Base-by-base conservation (phyloP, 92 coral and sea anemone species). In the Plumapathes pennacea region DNA sequence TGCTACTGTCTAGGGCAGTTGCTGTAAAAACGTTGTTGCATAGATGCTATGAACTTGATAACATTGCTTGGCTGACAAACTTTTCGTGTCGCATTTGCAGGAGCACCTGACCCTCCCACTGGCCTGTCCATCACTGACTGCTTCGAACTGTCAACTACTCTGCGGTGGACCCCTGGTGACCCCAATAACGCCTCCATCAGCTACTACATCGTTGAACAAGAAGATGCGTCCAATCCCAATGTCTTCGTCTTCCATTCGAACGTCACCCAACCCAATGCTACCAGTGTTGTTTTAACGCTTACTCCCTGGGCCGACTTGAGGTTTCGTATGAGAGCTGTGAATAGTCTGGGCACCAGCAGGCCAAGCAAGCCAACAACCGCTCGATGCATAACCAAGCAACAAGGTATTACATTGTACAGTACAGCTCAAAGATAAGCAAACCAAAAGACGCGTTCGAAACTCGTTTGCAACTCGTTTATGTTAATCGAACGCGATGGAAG, bases 271-370 rank as follows among this genome's bases (percentile, higher is more conserved):
- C 72, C 78, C 7, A 46, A 46, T 26, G 33, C 19, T 0, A 77
- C 79, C 12, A 52, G 76, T 9, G 28, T 54, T 18, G 20, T 46
- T 6, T 38, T 73, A 29, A 14, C 32, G 0, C 74, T 90, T 8
- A 74, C 96, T n/a, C 69, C 81, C 2, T 83, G 82, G 78, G 68
- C 95, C 10, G 21, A 34, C 37, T 65, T 87, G 45, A 82, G 85
- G 12, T 90, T 90, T 61, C 83, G 96, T 11, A 69, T 90, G 54
- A 67, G 86, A 30, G 83, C 97, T 4, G 78, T 79, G 7, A 90
- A 75, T 50, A 47, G 48, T 21, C 36, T 83, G 40, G 96, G 91
- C 32, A 75, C 59, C 25, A 83, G 97, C 46, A 64, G 85, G 19
- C 82, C 89, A 17, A 90, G 96, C 56, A 52, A 27, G 13, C 77